Evolutionary conservation across 2,888 invertebrate species (phyloP).

Genomic region (Osmoderma eremita): DNA sequence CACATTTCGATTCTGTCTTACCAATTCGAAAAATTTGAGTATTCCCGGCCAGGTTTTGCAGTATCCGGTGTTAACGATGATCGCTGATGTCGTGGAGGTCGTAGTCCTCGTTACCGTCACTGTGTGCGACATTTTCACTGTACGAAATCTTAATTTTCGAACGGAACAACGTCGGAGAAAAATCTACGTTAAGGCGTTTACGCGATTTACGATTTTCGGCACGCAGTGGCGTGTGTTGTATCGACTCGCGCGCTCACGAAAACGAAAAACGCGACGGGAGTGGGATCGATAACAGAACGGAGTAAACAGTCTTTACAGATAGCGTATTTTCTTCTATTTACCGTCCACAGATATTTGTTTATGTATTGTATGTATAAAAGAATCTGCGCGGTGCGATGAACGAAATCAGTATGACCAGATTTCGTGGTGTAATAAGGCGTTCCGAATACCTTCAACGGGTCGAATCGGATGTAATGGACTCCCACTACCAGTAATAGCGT

Average conservation of each 20-base stretch:
- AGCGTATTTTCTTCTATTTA: too few species aligned
- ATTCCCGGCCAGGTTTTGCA: conserved; percentile 81
- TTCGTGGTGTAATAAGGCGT: neutral
- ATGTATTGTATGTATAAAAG: too few species aligned
- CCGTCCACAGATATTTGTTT: too few species aligned
- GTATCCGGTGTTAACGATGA: conserved; percentile 85
- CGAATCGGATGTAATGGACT: conserved; percentile 13
- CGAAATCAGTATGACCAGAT: conserved; percentile 1
- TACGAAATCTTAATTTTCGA: neutral
- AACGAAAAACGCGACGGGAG: too few species aligned
- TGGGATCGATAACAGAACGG: too few species aligned
- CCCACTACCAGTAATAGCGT: conserved; percentile 32
- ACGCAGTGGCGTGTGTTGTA: too few species aligned
- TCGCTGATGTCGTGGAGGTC: conserved; percentile 77
- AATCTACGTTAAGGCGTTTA: neutral
- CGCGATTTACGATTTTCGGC: neutral
- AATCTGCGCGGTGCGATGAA: neutral
- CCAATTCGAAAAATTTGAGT: conserved; percentile 84
- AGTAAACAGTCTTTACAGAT: too few species aligned
- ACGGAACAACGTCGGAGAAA: neutral
- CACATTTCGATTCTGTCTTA: conserved; percentile 62
- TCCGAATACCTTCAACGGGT: conserved; percentile 17
- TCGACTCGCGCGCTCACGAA: too few species aligned
- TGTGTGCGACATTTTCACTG: conserved; percentile 81
- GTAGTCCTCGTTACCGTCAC: conserved; percentile 88